Base-by-base conservation (phyloP, 2,888 invertebrate species). In the Yponomeuta plumbellus region DNA sequence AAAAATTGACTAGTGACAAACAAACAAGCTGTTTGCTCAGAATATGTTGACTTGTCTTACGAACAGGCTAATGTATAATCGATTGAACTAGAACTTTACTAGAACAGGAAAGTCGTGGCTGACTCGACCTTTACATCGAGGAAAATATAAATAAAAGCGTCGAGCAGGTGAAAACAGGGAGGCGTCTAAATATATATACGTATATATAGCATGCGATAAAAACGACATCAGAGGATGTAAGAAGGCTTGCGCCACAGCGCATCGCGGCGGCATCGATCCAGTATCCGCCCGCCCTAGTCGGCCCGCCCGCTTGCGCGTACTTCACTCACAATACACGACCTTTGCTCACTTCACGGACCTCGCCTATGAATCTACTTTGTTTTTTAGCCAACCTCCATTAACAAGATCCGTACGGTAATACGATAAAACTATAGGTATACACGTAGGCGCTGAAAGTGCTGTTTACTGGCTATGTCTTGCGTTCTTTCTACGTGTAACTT, bases 311-410 rank as follows among this genome's bases (percentile, higher is more conserved):
- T 71, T 76, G 79, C 75, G 79, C 86, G 80, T 78, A 86, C 86
- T 89, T 88, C 89, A 89, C 77, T 74, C 73, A 72, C 68, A 71
- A 79, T 70, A 68, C 68, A 75, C 70, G 75, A 75, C 74, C 73
- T 71, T 80, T 75, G 81, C 88, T 87, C 81, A 88, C 86, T 88
- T 89, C 87, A 86, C 80, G 73, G 74, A 67, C 68, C 65, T 68
- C 75, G 76, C 71, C 77, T 75, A 88, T 88, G 87, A 85, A 87
- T 83, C 80, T 86, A 86, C 82, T 76, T 76, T 83, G 82, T 84
- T 86, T 84, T 88, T 85, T 85, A 81, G 83, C 79, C 80, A 80
- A 76, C 79, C 64, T 77, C 78, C 83, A 86, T 84, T 85, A 85
- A 83, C 80, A 80, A 84, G 84, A 80, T 78, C 80, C 81, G 74